Conservation (phyloP, 2,888 invertebrate genomes). For the Theretra japonica region DNA sequence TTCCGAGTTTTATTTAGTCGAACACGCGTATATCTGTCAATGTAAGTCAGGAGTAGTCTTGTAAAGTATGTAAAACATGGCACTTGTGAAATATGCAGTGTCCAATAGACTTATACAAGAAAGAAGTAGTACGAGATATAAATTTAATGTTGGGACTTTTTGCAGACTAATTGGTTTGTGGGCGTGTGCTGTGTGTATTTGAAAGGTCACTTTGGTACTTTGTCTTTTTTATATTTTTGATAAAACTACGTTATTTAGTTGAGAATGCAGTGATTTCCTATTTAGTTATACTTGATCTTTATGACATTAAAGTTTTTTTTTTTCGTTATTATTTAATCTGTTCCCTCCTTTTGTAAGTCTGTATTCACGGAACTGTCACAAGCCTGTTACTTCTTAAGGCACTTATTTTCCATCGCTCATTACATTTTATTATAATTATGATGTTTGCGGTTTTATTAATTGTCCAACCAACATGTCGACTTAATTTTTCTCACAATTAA, state of each 20-base stretch:
- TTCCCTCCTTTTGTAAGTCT: too few relatives aligned
- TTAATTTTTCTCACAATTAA: background rate
- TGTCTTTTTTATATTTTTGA: background rate
- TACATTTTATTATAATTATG: background rate
- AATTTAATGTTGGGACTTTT: background rate
- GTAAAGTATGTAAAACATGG: constrained; percentile 15
- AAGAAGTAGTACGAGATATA: constrained; percentile 1
- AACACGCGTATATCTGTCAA: constrained; percentile 5
- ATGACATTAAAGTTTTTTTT: too few relatives aligned
- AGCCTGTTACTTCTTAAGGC: too few relatives aligned
- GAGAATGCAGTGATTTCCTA: too few relatives aligned
- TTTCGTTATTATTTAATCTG: too few relatives aligned
- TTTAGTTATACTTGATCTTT: too few relatives aligned
- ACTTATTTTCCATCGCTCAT: background rate
- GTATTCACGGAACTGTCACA: too few relatives aligned
- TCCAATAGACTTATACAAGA: background rate
- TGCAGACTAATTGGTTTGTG: background rate
- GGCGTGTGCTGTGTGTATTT: background rate
- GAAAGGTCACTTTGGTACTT: background rate
- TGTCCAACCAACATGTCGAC: background rate
- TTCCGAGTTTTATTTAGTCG: constrained; percentile 1
- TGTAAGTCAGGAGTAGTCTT: constrained; percentile 1
- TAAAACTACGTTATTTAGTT: too few relatives aligned
- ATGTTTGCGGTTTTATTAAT: background rate
- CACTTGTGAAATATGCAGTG: constrained; percentile 13